Percentiles rank a stretch among this genome's conserved stretches.
phyloP scores from a whole-genome alignment of 2,113 vertebrate genomes.

The Cardinalis cardinalis region DNA sequence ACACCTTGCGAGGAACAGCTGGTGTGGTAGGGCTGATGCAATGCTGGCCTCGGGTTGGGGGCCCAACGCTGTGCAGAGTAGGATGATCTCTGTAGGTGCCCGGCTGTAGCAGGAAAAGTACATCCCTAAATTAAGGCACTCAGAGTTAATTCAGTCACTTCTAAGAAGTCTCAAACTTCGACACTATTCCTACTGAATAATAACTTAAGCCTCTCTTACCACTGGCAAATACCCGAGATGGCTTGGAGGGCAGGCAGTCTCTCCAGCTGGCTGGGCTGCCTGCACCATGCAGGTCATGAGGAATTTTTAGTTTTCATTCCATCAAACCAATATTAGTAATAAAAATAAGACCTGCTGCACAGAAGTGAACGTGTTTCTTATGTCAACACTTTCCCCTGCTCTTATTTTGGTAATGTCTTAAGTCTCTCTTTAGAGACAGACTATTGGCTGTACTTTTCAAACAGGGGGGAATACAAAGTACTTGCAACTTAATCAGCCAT shows the following conservation, averaged over 20 bases:
- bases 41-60: not conserved
- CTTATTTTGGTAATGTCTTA: constrained; percentile 33
- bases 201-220: not conserved
- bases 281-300: not conserved
- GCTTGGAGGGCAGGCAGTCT: not conserved
- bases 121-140: not conserved
- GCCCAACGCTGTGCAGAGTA: not conserved
- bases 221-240: not conserved
- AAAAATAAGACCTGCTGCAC: not conserved
- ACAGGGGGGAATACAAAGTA: not conserved
- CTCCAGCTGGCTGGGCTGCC: not conserved
- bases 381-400: not conserved
- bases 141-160: not conserved
- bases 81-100: not conserved
- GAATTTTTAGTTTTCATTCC: constrained; percentile 32
- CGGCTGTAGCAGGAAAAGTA: not conserved
- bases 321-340: constrained; percentile 30
- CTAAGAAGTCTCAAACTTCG: not conserved
- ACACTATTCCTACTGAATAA: not conserved
- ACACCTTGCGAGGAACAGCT: not conserved
- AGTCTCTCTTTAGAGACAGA: not conserved
- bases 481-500: constrained; percentile 26
- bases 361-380: not conserved
- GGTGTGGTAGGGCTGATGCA: not conserved
- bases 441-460: constrained; percentile 7